phyloP scores from a whole-genome alignment of 2,888 invertebrate genomes.

The Laothoe populi region DNA sequence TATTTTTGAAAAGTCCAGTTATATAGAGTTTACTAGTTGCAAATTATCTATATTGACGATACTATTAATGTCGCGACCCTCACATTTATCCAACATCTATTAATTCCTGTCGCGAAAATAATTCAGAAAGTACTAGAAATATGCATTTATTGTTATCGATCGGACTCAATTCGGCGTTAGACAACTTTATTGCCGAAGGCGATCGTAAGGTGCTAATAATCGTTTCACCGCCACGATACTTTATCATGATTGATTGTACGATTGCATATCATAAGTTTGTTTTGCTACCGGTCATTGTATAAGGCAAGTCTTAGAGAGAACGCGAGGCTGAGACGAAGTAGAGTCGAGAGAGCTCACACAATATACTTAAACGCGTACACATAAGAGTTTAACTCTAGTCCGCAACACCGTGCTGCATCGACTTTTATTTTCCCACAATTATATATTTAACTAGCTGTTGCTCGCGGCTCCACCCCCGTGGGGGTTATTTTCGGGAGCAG shows the following conservation, averaged over 20 bases:
- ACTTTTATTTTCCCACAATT: too few relatives aligned
- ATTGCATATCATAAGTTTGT: constrained; percentile 15
- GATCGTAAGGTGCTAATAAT: constrained; percentile 36
- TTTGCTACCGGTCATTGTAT: background rate
- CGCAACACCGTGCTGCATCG: too few relatives aligned
- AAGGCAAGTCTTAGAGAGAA: background rate
- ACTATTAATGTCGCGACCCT: too few relatives aligned
- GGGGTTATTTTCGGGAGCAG: too few relatives aligned
- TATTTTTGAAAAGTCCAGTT: too few relatives aligned
- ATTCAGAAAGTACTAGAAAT: background rate
- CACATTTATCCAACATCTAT: too few relatives aligned
- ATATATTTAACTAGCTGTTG: too few relatives aligned
- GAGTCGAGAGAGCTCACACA: background rate
- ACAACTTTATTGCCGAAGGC: constrained; percentile 34
- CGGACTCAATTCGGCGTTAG: constrained; percentile 34
- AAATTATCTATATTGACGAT: too few relatives aligned
- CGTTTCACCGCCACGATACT: background rate
- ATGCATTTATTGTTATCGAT: background rate
- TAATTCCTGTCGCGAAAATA: background rate
- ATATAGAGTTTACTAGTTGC: too few relatives aligned
- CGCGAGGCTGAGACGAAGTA: background rate
- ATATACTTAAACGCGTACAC: too few relatives aligned
- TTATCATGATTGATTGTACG: constrained; percentile 14
- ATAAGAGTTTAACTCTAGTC: too few relatives aligned
- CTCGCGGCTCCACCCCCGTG: too few relatives aligned